These are phyloP conservation scores for Oryzaephilus surinamensis DNA, from an alignment of 1,140 invertebrate genomes.

Conservation along the genomic window DNA sequence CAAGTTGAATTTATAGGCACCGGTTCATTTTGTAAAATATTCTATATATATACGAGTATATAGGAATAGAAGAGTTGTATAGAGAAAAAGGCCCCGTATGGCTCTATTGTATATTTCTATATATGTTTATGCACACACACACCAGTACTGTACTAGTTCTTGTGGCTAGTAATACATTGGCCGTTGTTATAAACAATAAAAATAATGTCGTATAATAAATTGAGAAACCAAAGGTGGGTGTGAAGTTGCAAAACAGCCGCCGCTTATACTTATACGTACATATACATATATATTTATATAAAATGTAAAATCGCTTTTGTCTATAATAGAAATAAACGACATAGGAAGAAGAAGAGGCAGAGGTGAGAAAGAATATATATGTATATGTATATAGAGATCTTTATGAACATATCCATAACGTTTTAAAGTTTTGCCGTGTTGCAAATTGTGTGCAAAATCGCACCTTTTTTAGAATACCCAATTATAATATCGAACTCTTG, in stretches of 20 bases:
- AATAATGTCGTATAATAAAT: constrained; percentile 19
- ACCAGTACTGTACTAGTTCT: constrained; percentile 2
- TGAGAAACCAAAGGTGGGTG: constrained; percentile 20
- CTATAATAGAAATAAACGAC: neutral
- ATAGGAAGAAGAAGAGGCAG: neutral
- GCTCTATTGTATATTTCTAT: too few species aligned
- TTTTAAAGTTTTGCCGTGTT: constrained; percentile 17
- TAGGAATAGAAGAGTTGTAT: too few species aligned
- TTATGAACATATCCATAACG: constrained; percentile 26
- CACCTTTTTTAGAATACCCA: constrained; percentile 28
- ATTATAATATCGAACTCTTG: constrained; percentile 33
- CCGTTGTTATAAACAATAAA: constrained; percentile 30
- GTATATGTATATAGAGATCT: too few species aligned
- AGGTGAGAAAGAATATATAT: neutral
- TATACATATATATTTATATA: constrained; percentile 2
- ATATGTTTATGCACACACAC: too few species aligned
- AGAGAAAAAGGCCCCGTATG: too few species aligned
- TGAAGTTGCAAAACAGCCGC: constrained; percentile 26
- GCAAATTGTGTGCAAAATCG: constrained; percentile 36
- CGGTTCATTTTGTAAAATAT: too few species aligned
- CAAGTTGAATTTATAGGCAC: too few species aligned
- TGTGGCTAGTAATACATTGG: constrained; percentile 7
- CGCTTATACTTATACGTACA: constrained; percentile 8
- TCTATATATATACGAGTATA: too few species aligned
- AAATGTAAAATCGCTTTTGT: neutral